A percentile compares a stretch with the other conserved stretches of the same genome.
Evolutionary conservation across 37 sponge, comb jelly and placozoan genomes (phyloP).

Genomic region (Dysidea cf. avara): DNA sequence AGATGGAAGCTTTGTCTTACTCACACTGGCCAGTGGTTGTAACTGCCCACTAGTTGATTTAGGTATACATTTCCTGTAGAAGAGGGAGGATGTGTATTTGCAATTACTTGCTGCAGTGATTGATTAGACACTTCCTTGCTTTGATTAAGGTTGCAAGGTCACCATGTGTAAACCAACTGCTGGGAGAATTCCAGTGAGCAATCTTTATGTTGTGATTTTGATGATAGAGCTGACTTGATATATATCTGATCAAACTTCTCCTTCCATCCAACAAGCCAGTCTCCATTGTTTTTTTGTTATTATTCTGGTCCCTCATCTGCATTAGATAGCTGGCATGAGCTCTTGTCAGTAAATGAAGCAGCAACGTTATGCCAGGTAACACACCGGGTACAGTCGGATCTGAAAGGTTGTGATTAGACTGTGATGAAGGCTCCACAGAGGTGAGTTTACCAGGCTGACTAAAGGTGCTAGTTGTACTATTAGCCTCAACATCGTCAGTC

Average conservation of each 20-base stretch:
- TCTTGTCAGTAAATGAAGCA: too few relatives aligned
- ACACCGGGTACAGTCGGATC: too few relatives aligned
- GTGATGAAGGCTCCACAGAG: too few relatives aligned
- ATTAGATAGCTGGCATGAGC: too few relatives aligned
- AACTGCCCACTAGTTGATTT: background rate
- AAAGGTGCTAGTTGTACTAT: too few relatives aligned
- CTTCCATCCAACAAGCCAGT: constrained; percentile 83
- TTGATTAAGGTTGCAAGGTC: background rate
- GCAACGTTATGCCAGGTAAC: too few relatives aligned
- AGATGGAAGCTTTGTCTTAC: background rate
- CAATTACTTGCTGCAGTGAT: background rate
- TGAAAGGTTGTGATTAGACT: too few relatives aligned
- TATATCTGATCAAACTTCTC: constrained; percentile 74
- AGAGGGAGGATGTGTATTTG: background rate
- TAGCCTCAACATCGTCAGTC: too few relatives aligned
- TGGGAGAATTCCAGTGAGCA: constrained; percentile 90
- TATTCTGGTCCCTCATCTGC: background rate
- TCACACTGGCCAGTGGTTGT: background rate
- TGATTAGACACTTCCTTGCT: background rate
- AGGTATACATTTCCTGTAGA: background rate
- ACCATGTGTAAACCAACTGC: constrained; percentile 51
- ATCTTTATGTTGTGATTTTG: constrained; percentile 79
- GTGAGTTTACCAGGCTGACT: too few relatives aligned
- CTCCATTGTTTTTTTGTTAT: background rate
- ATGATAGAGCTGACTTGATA: constrained; percentile 80